Conservation (phyloP, 2,797 vertebrate genomes). For the Urosaurus nigricauda region DNA sequence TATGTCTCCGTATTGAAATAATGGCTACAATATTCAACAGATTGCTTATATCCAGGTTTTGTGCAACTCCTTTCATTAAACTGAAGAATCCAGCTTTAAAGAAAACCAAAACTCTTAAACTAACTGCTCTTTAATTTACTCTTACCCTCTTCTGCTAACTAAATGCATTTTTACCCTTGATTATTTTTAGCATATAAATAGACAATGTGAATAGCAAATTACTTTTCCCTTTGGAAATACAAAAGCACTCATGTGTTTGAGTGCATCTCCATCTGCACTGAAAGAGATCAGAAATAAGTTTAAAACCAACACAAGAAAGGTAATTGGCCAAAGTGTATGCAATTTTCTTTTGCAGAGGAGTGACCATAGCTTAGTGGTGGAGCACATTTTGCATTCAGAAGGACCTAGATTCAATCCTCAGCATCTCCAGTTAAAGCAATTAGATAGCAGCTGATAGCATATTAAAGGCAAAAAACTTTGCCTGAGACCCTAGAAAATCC, state of each 20-base stretch:
- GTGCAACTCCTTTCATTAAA: background rate
- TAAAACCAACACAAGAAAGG: background rate
- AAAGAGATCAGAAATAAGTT: background rate
- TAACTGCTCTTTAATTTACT: background rate
- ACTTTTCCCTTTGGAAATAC: background rate
- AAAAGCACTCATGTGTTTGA: background rate
- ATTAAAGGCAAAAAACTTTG: background rate
- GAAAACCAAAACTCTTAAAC: constrained; percentile 5
- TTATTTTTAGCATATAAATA: constrained; percentile 7
- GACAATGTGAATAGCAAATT: background rate
- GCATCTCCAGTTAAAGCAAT: background rate
- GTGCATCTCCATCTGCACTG: too few relatives aligned
- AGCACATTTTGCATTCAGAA: background rate
- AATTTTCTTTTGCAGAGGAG: background rate
- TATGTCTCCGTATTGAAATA: constrained; percentile 22
- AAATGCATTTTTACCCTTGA: background rate
- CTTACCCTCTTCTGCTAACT: background rate
- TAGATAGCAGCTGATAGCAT: background rate
- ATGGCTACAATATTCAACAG: background rate
- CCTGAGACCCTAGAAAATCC: background rate
- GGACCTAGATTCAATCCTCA: background rate
- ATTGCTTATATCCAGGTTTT: background rate
- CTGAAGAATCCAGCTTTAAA: background rate
- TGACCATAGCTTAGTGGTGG: background rate
- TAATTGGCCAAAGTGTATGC: background rate